phyloP scores from a whole-genome alignment of 2,888 invertebrate species.

The Lycia hirtaria region DNA sequence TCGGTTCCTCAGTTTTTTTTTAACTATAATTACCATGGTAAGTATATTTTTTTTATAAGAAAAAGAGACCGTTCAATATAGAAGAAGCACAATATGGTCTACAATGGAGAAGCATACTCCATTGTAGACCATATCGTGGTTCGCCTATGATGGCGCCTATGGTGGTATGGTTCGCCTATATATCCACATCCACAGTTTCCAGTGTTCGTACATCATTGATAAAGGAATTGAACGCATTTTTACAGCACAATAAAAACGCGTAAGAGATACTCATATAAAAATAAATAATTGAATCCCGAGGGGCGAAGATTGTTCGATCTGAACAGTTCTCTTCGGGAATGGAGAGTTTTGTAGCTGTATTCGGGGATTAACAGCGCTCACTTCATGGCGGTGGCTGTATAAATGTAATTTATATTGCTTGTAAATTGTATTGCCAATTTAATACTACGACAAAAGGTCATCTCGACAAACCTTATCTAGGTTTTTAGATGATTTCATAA shows the following conservation, averaged over 20 bases:
- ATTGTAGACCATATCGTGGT: too few relatives aligned
- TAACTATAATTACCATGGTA: too few relatives aligned
- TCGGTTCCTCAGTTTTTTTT: too few relatives aligned
- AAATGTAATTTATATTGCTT: background rate
- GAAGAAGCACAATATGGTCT: too few relatives aligned
- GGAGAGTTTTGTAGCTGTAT: constrained; percentile 5
- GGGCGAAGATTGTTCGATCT: constrained; percentile 23
- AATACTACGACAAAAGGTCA: too few relatives aligned
- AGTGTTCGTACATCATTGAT: constrained; percentile 28
- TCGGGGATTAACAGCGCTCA: background rate
- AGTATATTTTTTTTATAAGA: too few relatives aligned
- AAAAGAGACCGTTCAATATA: too few relatives aligned
- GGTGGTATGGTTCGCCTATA: background rate
- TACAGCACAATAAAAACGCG: constrained; percentile 57
- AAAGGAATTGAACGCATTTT: constrained; percentile 53
- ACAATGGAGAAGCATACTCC: too few relatives aligned
- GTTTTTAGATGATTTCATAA: too few relatives aligned
- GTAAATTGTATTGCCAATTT: too few relatives aligned
- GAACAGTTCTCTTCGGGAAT: constrained; percentile 4
- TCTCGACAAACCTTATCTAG: too few relatives aligned
- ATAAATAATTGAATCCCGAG: constrained; percentile 63
- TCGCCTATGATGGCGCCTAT: too few relatives aligned
- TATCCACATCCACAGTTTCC: constrained; percentile 34
- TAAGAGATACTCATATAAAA: constrained; percentile 57
- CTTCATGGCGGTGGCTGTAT: background rate